phyloP scores from a whole-genome alignment of 2,113 vertebrate genomes.

The Urocitellus parryii region DNA sequence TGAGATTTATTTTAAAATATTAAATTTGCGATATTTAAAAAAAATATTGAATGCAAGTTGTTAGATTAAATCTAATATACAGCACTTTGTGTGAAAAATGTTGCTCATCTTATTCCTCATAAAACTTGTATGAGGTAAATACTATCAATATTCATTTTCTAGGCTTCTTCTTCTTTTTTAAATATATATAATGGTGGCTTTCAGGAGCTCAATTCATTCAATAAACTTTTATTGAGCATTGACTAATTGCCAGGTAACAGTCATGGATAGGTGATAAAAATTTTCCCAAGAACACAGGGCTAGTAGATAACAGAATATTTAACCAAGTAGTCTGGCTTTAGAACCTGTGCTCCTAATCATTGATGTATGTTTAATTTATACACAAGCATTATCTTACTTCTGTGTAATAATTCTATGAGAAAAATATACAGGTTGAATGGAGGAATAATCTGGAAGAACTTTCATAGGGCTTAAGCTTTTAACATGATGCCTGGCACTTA shows the following conservation, averaged over 20 bases:
- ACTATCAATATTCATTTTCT: not conserved
- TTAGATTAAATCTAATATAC: not conserved
- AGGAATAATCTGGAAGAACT: not conserved
- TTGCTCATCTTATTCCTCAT: not conserved
- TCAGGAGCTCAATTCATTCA: too few species aligned
- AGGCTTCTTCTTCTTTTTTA: too few species aligned
- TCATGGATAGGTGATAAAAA: not conserved
- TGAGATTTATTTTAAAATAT: constrained; percentile 88
- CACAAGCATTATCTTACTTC: not conserved
- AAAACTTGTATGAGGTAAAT: not conserved
- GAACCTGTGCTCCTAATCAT: not conserved
- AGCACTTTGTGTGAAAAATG: not conserved
- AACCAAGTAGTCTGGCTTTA: not conserved
- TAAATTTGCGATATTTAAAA: too few species aligned
- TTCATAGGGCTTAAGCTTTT: not conserved
- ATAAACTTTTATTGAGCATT: too few species aligned
- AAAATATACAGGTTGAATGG: not conserved
- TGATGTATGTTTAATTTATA: not conserved
- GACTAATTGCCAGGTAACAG: too few species aligned
- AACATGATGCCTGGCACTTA: not conserved
- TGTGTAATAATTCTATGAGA: not conserved
- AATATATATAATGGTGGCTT: too few species aligned
- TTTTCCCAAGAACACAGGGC: not conserved
- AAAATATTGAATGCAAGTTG: not conserved
- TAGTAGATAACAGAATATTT: not conserved